Base-by-base conservation (phyloP, 2,113 vertebrate genomes). In the Hemiscyllium ocellatum region DNA sequence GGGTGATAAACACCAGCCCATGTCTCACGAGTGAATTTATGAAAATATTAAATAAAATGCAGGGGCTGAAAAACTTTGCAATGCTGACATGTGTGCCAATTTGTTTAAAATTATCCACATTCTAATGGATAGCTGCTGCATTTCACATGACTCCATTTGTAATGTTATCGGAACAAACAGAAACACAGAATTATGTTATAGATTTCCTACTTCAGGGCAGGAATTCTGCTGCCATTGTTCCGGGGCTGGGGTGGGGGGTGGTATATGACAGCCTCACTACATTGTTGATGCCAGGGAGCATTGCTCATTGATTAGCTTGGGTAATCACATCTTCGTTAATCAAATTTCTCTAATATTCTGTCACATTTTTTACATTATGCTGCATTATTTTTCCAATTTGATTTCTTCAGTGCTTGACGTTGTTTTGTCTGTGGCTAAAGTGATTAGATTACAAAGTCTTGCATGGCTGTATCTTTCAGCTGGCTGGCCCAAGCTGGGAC, bases 371-470 rank as follows among this genome's bases (percentile, higher is more conserved):
- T 70, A 52, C 94, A 95, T 95, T 72, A 95, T 72, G 68, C 89
- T 50, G 94, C 94, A 95, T 95, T 95, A 95, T 95, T 72, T 91
- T 52, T 70, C 42, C 94, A 76, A 95, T 95, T 95, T 95, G 68
- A 95, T 95, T 95, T 95, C 94, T 95, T 52, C 69, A 95, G 47
- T 42, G 22, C 66, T 37, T 72, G 68, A 93, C 89, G 50, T 95
- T 72, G 94, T 95, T 72, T 72, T 93, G 89, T 93, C 89, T 93
- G 89, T 22, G 65, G 56, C 89, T 37, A 37, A n/a, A 7, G 19
- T 93, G 89, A 93, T 93, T 93, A 93, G 89, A 93, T n/a, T 93
- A 93, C 2, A 6, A 61, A 66, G 61, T 37, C 29, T 61, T 93
- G 56, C 56, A 61, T 61, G n/a, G 89, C 89, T 66, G 8, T 4